Conservation (phyloP, 2,888 invertebrate genomes). For the Dryocosmus kuriphilus region DNA sequence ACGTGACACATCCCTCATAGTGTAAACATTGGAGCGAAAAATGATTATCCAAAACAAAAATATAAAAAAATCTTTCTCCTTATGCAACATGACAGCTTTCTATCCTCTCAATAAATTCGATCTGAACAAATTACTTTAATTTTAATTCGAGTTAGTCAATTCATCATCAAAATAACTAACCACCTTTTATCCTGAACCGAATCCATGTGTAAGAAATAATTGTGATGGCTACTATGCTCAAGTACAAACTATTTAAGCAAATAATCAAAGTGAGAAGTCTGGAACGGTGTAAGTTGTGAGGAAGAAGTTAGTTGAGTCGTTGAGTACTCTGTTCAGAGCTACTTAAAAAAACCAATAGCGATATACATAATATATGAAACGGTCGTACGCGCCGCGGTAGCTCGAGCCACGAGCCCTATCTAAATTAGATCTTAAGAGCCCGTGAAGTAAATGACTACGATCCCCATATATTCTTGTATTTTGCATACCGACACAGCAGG, state of each 20-base stretch:
- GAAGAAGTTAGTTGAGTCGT: slow-evolving; percentile 46
- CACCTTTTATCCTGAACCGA: not conserved
- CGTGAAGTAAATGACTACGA: slow-evolving; percentile 62
- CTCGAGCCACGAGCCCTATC: slow-evolving; percentile 67
- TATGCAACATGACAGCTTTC: too few species aligned
- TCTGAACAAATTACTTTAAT: too few species aligned
- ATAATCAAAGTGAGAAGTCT: slow-evolving; percentile 10
- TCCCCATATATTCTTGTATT: slow-evolving; percentile 48
- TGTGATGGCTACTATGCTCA: not conserved
- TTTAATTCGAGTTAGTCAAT: too few species aligned
- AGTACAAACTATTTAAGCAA: slow-evolving; percentile 19
- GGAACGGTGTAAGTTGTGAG: slow-evolving; percentile 8
- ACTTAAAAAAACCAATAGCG: slow-evolving; percentile 43
- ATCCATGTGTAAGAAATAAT: not conserved
- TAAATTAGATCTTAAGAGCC: slow-evolving; percentile 76
- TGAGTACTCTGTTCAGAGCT: slow-evolving; percentile 40
- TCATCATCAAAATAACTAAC: too few species aligned
- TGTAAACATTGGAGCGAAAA: too few species aligned
- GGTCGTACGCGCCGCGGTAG: slow-evolving; percentile 62
- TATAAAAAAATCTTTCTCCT: too few species aligned
- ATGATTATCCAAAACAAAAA: too few species aligned
- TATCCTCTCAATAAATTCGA: too few species aligned
- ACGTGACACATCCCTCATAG: too few species aligned
- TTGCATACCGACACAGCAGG: slow-evolving; percentile 59
- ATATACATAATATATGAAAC: slow-evolving; percentile 49